Base-by-base conservation (phyloP, 2,888 invertebrate species). In the Abscondita cerata region DNA sequence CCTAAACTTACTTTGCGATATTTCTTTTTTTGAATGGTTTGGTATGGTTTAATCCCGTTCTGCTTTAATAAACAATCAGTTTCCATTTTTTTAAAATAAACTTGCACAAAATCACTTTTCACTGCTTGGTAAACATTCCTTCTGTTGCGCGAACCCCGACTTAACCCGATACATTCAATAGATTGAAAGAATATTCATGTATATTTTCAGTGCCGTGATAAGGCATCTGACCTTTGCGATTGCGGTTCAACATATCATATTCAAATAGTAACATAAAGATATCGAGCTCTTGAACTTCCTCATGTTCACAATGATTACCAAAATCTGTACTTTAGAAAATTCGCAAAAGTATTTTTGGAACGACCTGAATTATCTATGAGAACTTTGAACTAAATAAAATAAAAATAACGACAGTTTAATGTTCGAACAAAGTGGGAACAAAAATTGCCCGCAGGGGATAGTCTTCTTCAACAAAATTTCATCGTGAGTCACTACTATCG, bases 31-130 rank as follows among this genome's bases (percentile, higher is more conserved):
- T 11, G 18, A n/a, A 19, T 13, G 5, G 38, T 25, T 16, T 15
- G 38, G 13, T 52, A 50, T 44, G 44, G 33, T 5, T 20, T 19
- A 19, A 36, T 34, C 34, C 36, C 52, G 19, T 57, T 62, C 9
- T 31, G 46, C 13, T 52, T 56, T 31, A 62, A 41, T 19, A 62
- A 47, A 36, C 61, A 62, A 55, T 62, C 61, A 31, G 61, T 62
- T 62, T 62, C 61, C 61, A 62, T 62, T 61, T 40, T 40, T 13
- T 40, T 13, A 44, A 44, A 18, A 18, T 18, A 41, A 53, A 15
- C 11, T 53, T 31, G 31, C 31, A 50, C 50, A 33, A 33, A 44
- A 44, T 41, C 33, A 41, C 33, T 31, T 11, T 25, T 25, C 25
- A 18, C 18, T 16, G 3, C 18, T 44, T 8, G 6, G 18, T 18